Base-by-base conservation (phyloP, 2,113 vertebrate species). In the Tauraco erythrolophus region DNA sequence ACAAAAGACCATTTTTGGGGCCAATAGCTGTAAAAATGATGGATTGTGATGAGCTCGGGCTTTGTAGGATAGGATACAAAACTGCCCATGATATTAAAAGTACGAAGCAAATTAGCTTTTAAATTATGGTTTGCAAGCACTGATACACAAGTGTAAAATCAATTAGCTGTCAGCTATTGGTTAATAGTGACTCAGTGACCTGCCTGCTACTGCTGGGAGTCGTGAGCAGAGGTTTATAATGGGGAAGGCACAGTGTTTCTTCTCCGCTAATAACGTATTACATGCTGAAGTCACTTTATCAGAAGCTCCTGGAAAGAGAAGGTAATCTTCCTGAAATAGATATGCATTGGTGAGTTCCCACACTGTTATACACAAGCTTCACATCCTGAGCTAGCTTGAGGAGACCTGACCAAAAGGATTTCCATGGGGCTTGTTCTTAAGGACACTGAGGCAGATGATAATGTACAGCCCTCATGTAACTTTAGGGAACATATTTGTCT, bases 21-120 rank as follows among this genome's bases (percentile, higher is more conserved):
- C 41, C 45, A 79, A 37, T 31, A 81, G 57, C 58, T 69, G 45
- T 45, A 30, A 35, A 86, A 46, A 75, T 85, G 45, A 95, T n/a
- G 19, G 64, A 93, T 65, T 78, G 33, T 62, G 84, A 71, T 78
- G 81, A 72, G 69, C 60, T 69, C 39, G 33, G 25, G 27, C n/a
- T 89, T 89, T 85, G 66, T 28, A 68, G 76, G 30, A 45, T 24
- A 31, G 31, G 17, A 46, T 51, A 57, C 46, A 57, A 78, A 71
- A 37, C 61, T 46, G 35, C 58, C 75, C 79, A 33, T 88, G 70
- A 94, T 91, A 95, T 91, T 88, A 97, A 80, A 91, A 86, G 51
- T 90, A 81, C 1, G 30, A 85, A 94, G 39, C 85, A 96, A 96
- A 97, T 97, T 96, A 96, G 88, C 84, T 97, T 98, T 79, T 78